Conservation (phyloP, 2,888 invertebrate genomes). For the Drosophila nigricruria region DNA sequence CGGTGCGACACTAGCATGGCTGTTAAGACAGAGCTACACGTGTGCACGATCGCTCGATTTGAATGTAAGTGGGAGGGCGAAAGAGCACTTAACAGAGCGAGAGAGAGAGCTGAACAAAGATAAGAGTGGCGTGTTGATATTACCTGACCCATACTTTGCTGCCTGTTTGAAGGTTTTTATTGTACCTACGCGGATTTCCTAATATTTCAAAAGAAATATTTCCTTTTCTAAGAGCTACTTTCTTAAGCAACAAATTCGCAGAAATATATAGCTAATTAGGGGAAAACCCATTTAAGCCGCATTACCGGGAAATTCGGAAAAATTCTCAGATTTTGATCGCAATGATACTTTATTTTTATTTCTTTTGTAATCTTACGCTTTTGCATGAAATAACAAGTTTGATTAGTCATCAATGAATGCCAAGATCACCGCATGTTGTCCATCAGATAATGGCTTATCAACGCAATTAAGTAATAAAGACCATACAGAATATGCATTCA, state of each 20-base stretch:
- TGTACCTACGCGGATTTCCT: too few species aligned
- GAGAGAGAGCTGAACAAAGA: constrained; percentile 17
- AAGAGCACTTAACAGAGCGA: constrained; percentile 6
- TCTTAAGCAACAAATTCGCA: background rate
- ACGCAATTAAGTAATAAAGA: constrained; percentile 35
- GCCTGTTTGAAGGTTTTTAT: too few species aligned
- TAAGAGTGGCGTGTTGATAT: constrained; percentile 10
- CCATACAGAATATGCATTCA: constrained; percentile 8
- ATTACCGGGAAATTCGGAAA: background rate
- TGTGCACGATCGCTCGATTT: constrained; percentile 46
- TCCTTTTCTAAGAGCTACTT: constrained; percentile 15
- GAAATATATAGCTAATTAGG: background rate
- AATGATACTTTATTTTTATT: background rate
- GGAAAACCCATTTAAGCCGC: constrained; percentile 2
- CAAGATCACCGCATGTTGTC: constrained; percentile 24
- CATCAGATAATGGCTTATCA: constrained; percentile 61
- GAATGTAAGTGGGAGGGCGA: background rate
- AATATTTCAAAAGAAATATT: constrained; percentile 14
- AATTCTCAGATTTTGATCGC: background rate
- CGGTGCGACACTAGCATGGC: background rate
- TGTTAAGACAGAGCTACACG: constrained; percentile 54
- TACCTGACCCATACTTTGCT: constrained; percentile 35
- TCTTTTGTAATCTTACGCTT: constrained; percentile 14
- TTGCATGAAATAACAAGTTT: constrained; percentile 44
- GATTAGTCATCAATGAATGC: constrained; percentile 61